Percentiles rank a stretch among this genome's conserved stretches.
These are phyloP conservation scores for Tenthredo distinguenda DNA, from an alignment of 2,888 invertebrate species.

Conservation along the genomic window DNA sequence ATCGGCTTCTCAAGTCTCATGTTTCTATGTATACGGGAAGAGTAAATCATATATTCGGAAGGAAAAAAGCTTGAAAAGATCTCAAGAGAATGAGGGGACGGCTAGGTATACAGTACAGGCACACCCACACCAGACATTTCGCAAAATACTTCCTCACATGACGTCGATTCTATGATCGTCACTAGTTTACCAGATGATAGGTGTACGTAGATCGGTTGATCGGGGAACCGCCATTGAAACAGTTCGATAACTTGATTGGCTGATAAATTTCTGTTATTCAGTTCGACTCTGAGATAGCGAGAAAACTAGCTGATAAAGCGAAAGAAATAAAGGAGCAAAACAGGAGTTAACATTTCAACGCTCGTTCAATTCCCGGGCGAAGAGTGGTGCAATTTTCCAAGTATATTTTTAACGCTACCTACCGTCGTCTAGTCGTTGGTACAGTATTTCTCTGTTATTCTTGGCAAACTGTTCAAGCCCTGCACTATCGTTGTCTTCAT, in stretches of 20 bases:
- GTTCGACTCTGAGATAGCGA: constrained; percentile 25
- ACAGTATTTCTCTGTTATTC: constrained; percentile 44
- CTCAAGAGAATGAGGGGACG: neutral
- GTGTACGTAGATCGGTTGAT: neutral
- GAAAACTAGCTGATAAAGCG: constrained; percentile 45
- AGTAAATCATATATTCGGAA: neutral
- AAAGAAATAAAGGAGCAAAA: neutral
- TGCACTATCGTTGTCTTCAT: constrained; percentile 41
- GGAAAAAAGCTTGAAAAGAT: neutral
- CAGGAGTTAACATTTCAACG: neutral
- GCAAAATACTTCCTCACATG: neutral
- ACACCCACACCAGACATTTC: neutral
- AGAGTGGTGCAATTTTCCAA: constrained; percentile 46
- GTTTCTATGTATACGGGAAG: too few relatives aligned
- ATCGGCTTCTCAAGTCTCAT: neutral
- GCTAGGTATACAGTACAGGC: neutral
- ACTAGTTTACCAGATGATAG: neutral
- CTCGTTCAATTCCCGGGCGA: constrained; percentile 36
- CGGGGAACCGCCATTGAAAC: neutral
- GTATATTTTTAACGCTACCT: constrained; percentile 51
- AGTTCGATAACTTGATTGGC: neutral
- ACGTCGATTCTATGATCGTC: neutral
- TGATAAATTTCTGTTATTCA: neutral
- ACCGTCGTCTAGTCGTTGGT: constrained; percentile 28
- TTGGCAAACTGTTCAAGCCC: constrained; percentile 37